A percentile compares a stretch with the other conserved stretches of the same genome.
phyloP scores from a whole-genome alignment of 2,888 invertebrate species.

The Volucella zonaria region DNA sequence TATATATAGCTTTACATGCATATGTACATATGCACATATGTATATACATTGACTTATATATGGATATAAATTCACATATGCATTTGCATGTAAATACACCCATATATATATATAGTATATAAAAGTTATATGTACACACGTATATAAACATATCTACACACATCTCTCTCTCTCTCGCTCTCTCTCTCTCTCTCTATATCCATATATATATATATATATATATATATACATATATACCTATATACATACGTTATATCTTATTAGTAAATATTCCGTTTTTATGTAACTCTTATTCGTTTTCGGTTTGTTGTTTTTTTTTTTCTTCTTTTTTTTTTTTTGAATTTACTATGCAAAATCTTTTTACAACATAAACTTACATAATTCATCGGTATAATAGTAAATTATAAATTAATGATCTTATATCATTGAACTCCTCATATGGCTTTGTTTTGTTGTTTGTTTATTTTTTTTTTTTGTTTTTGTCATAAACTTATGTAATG shows the following conservation, averaged over 20 bases:
- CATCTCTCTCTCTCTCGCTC: not conserved
- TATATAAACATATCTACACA: slow-evolving; percentile 12
- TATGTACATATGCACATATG: slow-evolving; percentile 30
- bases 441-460: not conserved
- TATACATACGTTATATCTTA: slow-evolving; percentile 7
- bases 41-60: slow-evolving; percentile 10
- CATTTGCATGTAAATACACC: slow-evolving; percentile 22
- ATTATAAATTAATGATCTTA: slow-evolving; percentile 38
- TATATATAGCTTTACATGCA: slow-evolving; percentile 25
- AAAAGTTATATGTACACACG: slow-evolving; percentile 18
- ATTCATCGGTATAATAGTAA: slow-evolving; percentile 35
- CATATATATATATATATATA: slow-evolving; percentile 39
- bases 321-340: slow-evolving; percentile 1
- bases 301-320: not conserved
- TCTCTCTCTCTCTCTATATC: too few species aligned
- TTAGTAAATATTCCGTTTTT: slow-evolving; percentile 9
- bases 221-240: slow-evolving; percentile 28
- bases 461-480: not conserved
- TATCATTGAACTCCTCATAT: slow-evolving; percentile 22
- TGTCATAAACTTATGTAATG: not conserved
- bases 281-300: slow-evolving; percentile 32
- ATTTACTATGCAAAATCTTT: not conserved
- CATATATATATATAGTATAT: slow-evolving; percentile 34
- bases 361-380: slow-evolving; percentile 50
- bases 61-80: slow-evolving; percentile 18